Percentiles rank a stretch among this genome's conserved stretches.
These are phyloP conservation scores for Drosophila lacteicornis DNA, from an alignment of 1,140 invertebrate species.

Conservation along the genomic window DNA sequence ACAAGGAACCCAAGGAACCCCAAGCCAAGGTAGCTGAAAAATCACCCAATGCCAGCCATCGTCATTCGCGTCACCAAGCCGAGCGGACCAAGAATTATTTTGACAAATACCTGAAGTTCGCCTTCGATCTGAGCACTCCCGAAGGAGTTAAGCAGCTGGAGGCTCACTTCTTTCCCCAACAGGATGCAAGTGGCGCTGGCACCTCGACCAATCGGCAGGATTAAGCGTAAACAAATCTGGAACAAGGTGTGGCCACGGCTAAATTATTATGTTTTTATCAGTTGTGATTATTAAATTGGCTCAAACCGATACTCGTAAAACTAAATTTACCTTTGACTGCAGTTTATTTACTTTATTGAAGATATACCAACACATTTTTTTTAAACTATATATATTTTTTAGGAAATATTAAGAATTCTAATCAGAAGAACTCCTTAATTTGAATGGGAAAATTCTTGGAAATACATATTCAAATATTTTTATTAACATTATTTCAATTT, in stretches of 20 bases:
- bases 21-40: constrained; percentile 1
- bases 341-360: not conserved
- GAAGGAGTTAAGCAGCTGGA: constrained; percentile 60
- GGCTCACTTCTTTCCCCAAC: constrained; percentile 61
- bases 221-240: not conserved
- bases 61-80: constrained; percentile 25
- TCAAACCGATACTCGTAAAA: not conserved
- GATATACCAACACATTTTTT: no score
- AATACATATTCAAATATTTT: not conserved
- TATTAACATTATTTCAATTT: no score
- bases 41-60: constrained; percentile 10
- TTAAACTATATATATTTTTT: no score
- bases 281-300: not conserved
- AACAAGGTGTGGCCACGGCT: not conserved
- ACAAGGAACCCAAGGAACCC: constrained; percentile 8
- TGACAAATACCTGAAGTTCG: constrained; percentile 70
- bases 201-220: not conserved
- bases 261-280: constrained; percentile 20
- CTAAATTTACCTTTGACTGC: constrained; percentile 1
- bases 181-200: not conserved
- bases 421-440: no score
- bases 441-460: no score
- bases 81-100: constrained; percentile 58
- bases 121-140: constrained; percentile 64
- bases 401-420: no score